phyloP scores from a whole-genome alignment of 2,113 vertebrate genomes.

The Narcine bancroftii region DNA sequence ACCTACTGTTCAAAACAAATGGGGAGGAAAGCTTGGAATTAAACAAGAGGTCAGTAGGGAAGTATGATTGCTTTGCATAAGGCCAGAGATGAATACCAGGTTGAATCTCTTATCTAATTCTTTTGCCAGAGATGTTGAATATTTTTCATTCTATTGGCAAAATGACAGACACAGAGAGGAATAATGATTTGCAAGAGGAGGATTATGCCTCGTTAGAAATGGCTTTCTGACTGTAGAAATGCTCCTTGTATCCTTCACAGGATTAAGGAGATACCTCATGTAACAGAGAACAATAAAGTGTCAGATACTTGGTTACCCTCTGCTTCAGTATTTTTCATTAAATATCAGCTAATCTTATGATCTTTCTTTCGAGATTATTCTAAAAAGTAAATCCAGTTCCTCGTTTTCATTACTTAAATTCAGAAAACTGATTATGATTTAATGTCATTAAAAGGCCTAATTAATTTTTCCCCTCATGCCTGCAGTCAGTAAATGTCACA shows the following conservation, averaged over 20 bases:
- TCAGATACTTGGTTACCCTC: not conserved
- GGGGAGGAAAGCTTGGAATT: not conserved
- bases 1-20: not conserved
- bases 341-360: not conserved
- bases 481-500: constrained; percentile 26
- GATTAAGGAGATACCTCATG: not conserved
- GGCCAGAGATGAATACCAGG: not conserved
- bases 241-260: not conserved
- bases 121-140: not conserved
- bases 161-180: not conserved
- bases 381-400: not conserved
- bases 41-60: not conserved
- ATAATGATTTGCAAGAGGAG: not conserved
- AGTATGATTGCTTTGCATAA: not conserved
- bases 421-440: constrained; percentile 18
- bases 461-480: constrained; percentile 12
- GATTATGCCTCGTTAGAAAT: constrained; percentile 15
- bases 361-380: not conserved
- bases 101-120: not conserved
- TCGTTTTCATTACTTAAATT: constrained; percentile 11
- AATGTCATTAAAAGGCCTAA: constrained; percentile 17
- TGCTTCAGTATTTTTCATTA: not conserved
- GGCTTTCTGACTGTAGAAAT: not conserved
- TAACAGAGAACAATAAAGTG: not conserved
- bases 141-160: not conserved